Conservation (phyloP, 2,888 invertebrate species). For the Drepanosiphum platanoidis region DNA sequence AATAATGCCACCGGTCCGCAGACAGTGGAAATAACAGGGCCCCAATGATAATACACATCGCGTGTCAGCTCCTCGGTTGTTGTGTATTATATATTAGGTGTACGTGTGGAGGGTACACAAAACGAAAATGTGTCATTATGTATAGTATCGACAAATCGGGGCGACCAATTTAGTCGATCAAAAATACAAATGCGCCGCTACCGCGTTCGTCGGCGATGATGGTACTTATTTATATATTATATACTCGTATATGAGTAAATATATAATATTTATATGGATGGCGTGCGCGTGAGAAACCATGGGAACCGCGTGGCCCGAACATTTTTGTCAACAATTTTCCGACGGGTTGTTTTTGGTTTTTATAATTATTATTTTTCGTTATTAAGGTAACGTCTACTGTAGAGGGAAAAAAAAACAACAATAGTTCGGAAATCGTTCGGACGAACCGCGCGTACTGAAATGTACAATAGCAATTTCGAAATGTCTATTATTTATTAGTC, state of each 20-base stretch:
- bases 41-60: slow-evolving; percentile 45
- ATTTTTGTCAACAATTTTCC: not conserved
- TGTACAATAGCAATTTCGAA: no score
- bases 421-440: no score
- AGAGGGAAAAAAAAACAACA: no score
- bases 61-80: slow-evolving; percentile 26
- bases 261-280: not conserved
- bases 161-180: slow-evolving; percentile 24
- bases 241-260: no score
- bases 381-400: no score
- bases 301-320: not conserved
- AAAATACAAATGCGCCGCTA: not conserved
- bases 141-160: slow-evolving; percentile 14
- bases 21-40: slow-evolving; percentile 47
- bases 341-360: no score
- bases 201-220: not conserved
- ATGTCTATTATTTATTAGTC: no score
- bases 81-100: not conserved
- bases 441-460: no score
- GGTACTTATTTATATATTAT: no score
- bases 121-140: slow-evolving; percentile 29
- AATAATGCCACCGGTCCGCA: slow-evolving; percentile 42
- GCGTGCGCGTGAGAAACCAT: not conserved
- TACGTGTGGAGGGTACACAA: not conserved
- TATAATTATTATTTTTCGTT: no score